These are phyloP conservation scores for Casuarius casuarius DNA, from an alignment of 2,113 vertebrate genomes.

Conservation along the genomic window DNA sequence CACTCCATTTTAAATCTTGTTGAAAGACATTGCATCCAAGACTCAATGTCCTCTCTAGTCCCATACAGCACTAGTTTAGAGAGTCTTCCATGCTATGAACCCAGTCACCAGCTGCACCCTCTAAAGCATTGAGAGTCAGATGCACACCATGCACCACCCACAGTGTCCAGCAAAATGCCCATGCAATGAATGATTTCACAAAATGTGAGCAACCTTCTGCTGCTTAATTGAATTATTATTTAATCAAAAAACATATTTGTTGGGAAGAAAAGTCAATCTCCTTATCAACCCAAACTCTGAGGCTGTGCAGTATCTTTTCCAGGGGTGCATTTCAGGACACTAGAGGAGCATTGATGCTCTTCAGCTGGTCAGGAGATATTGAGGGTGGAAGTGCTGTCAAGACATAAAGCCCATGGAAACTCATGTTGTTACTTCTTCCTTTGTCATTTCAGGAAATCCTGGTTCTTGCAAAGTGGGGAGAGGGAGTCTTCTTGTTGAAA, in stretches of 20 bases:
- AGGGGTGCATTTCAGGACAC: not conserved
- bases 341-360: not conserved
- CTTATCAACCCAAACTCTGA: not conserved
- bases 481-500: not conserved
- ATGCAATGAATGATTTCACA: not conserved
- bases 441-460: not conserved
- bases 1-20: not conserved
- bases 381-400: not conserved
- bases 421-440: not conserved
- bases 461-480: not conserved
- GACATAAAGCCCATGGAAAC: not conserved
- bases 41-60: not conserved
- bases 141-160: not conserved
- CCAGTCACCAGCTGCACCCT: not conserved
- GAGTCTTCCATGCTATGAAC: not conserved
- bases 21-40: not conserved
- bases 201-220: not conserved
- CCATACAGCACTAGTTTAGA: not conserved
- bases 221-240: not conserved
- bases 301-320: not conserved
- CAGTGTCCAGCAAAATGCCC: not conserved
- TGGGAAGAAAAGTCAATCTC: not conserved
- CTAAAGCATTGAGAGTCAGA: not conserved
- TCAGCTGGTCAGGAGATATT: not conserved
- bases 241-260: not conserved